Conservation (phyloP, 92 coral and sea anemone genomes). For the Diadumene lineata region DNA sequence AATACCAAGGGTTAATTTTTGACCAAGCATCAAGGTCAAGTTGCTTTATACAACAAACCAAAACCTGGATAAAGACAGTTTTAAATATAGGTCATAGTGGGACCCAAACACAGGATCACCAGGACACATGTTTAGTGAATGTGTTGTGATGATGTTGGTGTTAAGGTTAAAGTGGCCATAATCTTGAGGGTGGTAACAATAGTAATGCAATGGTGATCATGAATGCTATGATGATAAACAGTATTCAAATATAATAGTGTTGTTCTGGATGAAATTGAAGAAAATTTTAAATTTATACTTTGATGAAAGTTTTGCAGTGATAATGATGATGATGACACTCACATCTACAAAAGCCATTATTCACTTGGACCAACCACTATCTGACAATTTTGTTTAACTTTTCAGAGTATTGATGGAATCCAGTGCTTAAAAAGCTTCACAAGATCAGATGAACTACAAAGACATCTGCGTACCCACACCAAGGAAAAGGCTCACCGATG, state of each 20-base stretch:
- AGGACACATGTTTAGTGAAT: neutral
- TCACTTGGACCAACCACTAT: neutral
- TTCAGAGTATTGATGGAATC: conserved; percentile 57
- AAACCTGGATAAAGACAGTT: too few species aligned
- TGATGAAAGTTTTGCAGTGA: neutral
- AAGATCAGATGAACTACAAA: conserved; percentile 84
- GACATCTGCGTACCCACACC: conserved; percentile 84
- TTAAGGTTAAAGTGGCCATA: neutral
- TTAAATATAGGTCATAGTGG: too few species aligned
- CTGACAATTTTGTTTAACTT: neutral
- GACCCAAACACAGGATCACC: too few species aligned
- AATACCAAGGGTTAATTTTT: too few species aligned
- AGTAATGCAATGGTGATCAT: neutral
- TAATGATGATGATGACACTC: neutral
- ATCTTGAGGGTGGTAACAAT: too few species aligned
- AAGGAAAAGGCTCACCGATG: conserved; percentile 79
- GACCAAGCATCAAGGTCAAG: too few species aligned
- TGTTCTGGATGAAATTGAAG: too few species aligned
- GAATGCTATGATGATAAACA: neutral
- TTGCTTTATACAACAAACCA: too few species aligned
- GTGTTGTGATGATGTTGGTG: neutral
- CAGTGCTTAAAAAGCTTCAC: conserved; percentile 84
- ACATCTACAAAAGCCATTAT: neutral
- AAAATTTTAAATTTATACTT: too few species aligned
- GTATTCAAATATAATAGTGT: too few species aligned